Evolutionary conservation across 2,113 vertebrate species (phyloP), one percentile per base, ranked within the genome.

Genomic region (Salvator merianae): DNA sequence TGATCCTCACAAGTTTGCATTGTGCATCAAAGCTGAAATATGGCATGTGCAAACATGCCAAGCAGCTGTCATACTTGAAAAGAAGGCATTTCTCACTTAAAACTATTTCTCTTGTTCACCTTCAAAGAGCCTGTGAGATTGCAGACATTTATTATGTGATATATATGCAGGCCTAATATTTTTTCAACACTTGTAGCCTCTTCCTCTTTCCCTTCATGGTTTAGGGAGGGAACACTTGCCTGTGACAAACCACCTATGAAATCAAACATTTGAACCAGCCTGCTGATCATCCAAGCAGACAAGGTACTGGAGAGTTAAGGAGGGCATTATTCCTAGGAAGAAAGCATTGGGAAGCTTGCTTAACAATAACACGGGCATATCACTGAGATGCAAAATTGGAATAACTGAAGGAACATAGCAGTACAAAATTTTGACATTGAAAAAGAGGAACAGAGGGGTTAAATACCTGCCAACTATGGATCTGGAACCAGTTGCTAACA

Each of bases 21-120:
- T 70, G 66, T 26, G 66, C n/a, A 55, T 22, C 26, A 13, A 34
- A 26, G 66, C n/a, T 59, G 50, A 81, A 59, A 40, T 34, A 40
- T 73, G 55, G 34, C 70, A 38, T 59, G n/a, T 73, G 34, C 28
- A 62, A 82, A 73, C 80, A 82, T 73, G 69, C 47, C 80, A 82
- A 73, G 53, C 34, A 62, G 26, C 34, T 82, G 69, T 73, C 80
- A 62, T 34, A 62, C 16, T 26, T 69, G 65, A 69, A 80, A 59
- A 14, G 47, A 40, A 80, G 43, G 18, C 28, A 36, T 26, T 65
- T 20, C 14, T 65, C 79, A 69, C 65, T 80, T 66, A 80, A 80
- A 80, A 34, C 65, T 47, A 65, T 50, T 79, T 65, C 26, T 69
- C 20, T 50, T 50, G 24, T 68, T 69, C 65, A 70, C 65, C 79